Evolutionary conservation across 2,113 vertebrate species (phyloP).

Genomic region (Python bivittatus): DNA sequence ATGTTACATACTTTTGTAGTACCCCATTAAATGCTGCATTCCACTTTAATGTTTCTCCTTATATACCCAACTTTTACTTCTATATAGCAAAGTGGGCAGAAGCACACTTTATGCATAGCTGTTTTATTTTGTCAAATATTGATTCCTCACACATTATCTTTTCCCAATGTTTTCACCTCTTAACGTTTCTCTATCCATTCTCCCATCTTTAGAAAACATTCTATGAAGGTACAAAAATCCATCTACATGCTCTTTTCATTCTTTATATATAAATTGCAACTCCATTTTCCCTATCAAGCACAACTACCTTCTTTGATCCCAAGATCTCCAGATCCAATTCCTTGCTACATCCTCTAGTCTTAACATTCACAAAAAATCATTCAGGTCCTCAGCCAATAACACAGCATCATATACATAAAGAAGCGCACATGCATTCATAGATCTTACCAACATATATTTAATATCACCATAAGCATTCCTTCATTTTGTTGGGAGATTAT

Average conservation of each 20-base stretch:
- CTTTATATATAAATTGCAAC: neutral
- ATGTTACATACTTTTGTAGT: neutral
- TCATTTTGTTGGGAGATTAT: neutral
- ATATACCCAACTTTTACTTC: neutral
- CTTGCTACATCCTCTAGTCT: neutral
- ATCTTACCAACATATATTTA: neutral
- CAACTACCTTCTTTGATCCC: neutral
- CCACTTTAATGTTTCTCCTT: neutral
- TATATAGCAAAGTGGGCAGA: neutral
- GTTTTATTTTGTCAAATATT: neutral
- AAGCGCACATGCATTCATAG: neutral
- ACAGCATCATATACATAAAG: neutral
- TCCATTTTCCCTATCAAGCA: neutral
- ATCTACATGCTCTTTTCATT: neutral
- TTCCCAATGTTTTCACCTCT: too few relatives aligned
- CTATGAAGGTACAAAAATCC: neutral
- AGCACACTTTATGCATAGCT: neutral
- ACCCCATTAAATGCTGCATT: neutral
- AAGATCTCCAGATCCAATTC: neutral
- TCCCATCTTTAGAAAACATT: neutral
- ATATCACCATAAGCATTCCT: neutral
- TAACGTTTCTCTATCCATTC: neutral
- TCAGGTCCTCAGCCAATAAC: neutral
- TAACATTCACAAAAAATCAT: neutral
- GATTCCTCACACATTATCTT: neutral